These are phyloP conservation scores for Tetragonisca angustula DNA, from an alignment of 2,888 invertebrate genomes.

Conservation along the genomic window DNA sequence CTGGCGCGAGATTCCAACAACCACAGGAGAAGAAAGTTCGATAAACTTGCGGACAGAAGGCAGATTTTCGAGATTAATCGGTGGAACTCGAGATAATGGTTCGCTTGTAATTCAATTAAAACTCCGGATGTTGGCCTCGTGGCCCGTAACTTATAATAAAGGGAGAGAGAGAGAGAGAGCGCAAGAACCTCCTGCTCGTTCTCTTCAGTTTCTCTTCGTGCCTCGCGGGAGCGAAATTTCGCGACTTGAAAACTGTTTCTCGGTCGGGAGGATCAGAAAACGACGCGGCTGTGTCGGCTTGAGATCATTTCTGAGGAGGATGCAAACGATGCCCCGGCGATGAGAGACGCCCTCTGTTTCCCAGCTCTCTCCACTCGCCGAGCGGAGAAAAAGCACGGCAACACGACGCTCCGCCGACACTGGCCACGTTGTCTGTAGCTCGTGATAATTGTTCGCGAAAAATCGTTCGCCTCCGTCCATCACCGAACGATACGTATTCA, in stretches of 20 bases:
- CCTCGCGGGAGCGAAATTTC: slow-evolving; percentile 40
- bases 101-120: slow-evolving; percentile 53
- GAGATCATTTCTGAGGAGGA: slow-evolving; percentile 48
- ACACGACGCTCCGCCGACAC: not conserved
- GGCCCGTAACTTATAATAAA: slow-evolving; percentile 37
- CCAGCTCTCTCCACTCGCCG: slow-evolving; percentile 22
- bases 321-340: slow-evolving; percentile 43
- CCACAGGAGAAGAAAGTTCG: too few relatives aligned
- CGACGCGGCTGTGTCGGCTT: slow-evolving; percentile 11
- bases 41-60: not conserved
- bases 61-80: slow-evolving; percentile 52
- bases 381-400: slow-evolving; percentile 24
- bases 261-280: slow-evolving; percentile 33
- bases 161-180: not conserved
- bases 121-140: slow-evolving; percentile 37
- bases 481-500: too few relatives aligned
- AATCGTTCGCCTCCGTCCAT: too few relatives aligned
- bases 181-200: not conserved
- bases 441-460: slow-evolving; percentile 21
- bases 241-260: slow-evolving; percentile 39
- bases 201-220: not conserved
- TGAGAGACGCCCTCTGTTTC: slow-evolving; percentile 32
- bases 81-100: slow-evolving; percentile 43
- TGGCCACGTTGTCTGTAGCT: slow-evolving; percentile 3
- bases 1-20: not conserved